Evolutionary conservation across 1,140 invertebrate genomes (phyloP).

Genomic region (Drosophila chauvacae): DNA sequence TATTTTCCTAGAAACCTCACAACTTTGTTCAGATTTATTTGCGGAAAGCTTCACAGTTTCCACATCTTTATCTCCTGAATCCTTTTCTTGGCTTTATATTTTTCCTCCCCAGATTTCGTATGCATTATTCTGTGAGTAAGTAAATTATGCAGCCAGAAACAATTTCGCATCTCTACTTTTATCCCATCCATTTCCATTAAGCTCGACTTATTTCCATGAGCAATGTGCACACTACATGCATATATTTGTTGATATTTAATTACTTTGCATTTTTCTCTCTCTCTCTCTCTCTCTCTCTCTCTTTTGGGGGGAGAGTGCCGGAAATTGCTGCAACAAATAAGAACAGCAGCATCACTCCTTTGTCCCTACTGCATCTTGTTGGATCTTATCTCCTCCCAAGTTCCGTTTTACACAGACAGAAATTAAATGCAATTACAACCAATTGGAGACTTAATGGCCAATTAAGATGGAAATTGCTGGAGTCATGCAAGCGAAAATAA

Average conservation of each 20-base stretch:
- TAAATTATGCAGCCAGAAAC: slow-evolving; percentile 28
- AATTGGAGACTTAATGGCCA: slow-evolving; percentile 18
- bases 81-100: neutral
- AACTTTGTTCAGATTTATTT: no score
- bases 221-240: slow-evolving; percentile 3
- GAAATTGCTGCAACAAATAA: slow-evolving; percentile 27
- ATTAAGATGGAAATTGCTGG: slow-evolving; percentile 12
- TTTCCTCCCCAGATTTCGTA: neutral
- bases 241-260: slow-evolving; percentile 38
- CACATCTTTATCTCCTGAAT: neutral
- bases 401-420: slow-evolving; percentile 23
- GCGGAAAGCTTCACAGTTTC: no score
- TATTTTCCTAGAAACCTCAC: neutral
- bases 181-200: slow-evolving; percentile 30
- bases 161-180: slow-evolving; percentile 16
- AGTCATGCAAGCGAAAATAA: slow-evolving; percentile 20
- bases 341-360: slow-evolving; percentile 25
- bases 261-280: slow-evolving; percentile 32
- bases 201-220: slow-evolving; percentile 12
- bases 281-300: neutral
- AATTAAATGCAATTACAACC: slow-evolving; percentile 14
- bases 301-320: neutral
- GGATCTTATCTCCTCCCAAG: slow-evolving; percentile 1
- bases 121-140: slow-evolving; percentile 30
- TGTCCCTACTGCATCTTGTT: slow-evolving; percentile 6